These are phyloP conservation scores for Drosophila oshimai DNA, from an alignment of 1,140 invertebrate genomes.

Conservation along the genomic window DNA sequence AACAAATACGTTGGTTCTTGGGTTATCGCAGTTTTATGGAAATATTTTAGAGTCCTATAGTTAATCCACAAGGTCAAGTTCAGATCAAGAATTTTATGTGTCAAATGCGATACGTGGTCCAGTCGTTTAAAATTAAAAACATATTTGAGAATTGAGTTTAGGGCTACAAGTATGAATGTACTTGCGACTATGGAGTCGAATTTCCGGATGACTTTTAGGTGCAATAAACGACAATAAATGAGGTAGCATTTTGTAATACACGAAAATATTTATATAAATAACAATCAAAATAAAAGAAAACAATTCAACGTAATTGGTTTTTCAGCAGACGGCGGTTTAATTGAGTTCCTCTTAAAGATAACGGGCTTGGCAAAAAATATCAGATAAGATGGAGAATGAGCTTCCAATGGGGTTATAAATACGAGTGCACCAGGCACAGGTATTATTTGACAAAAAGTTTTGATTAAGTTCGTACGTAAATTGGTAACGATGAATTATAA, in stretches of 20 bases:
- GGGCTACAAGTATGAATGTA: no score
- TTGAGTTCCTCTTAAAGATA: slow-evolving; percentile 33
- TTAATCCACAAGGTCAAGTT: no score
- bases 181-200: slow-evolving; percentile 11
- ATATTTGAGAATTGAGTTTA: no score
- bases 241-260: slow-evolving; percentile 10
- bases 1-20: no score
- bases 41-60: no score
- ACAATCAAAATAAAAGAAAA: slow-evolving; percentile 25
- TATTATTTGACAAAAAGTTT: slow-evolving; percentile 19
- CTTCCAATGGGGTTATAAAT: slow-evolving; percentile 23
- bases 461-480: slow-evolving; percentile 9
- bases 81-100: no score
- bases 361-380: slow-evolving; percentile 12
- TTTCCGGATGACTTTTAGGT: background rate
- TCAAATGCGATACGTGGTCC: no score
- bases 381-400: slow-evolving; percentile 27
- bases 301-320: slow-evolving; percentile 20
- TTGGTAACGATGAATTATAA: background rate
- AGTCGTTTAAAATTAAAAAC: no score
- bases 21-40: no score
- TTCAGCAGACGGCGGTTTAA: slow-evolving; percentile 17
- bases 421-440: slow-evolving; percentile 6
- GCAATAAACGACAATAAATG: slow-evolving; percentile 21
- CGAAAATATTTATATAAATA: slow-evolving; percentile 2